Conservation (phyloP, 2,797 vertebrate species). For the Darevskia nairensis region DNA sequence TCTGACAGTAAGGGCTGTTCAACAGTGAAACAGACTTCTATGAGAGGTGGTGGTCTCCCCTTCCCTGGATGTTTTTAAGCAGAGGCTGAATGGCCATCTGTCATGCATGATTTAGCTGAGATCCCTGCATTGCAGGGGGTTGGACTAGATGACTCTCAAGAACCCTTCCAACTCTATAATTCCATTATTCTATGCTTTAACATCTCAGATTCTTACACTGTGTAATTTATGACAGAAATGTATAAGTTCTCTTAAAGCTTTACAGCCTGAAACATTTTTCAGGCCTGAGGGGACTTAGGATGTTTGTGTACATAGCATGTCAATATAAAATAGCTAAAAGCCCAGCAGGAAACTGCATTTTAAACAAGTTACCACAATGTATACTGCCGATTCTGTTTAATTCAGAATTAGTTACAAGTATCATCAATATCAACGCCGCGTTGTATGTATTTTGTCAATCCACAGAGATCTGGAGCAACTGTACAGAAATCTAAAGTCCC, state of each 20-base stretch:
- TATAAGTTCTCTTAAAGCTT: background rate
- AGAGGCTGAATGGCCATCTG: too few relatives aligned
- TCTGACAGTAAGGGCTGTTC: too few relatives aligned
- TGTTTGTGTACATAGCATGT: background rate
- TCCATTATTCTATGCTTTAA: background rate
- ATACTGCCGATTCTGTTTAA: background rate
- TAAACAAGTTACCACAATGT: background rate
- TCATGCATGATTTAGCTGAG: too few relatives aligned
- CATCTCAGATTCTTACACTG: background rate
- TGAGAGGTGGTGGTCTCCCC: too few relatives aligned
- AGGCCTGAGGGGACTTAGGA: background rate
- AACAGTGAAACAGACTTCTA: too few relatives aligned
- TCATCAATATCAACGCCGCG: background rate
- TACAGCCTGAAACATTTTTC: background rate
- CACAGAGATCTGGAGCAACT: background rate
- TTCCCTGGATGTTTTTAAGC: too few relatives aligned
- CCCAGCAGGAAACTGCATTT: background rate
- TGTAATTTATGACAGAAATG: background rate
- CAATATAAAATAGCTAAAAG: background rate
- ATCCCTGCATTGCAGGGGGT: too few relatives aligned
- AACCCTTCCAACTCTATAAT: too few relatives aligned
- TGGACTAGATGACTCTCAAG: too few relatives aligned
- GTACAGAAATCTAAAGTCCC: conserved; percentile 1
- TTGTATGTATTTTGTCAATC: background rate
- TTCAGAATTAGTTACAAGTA: background rate